Evolutionary conservation across 37 sponge, comb jelly and placozoan species (phyloP).

Genomic region (Haliclona indistincta): DNA sequence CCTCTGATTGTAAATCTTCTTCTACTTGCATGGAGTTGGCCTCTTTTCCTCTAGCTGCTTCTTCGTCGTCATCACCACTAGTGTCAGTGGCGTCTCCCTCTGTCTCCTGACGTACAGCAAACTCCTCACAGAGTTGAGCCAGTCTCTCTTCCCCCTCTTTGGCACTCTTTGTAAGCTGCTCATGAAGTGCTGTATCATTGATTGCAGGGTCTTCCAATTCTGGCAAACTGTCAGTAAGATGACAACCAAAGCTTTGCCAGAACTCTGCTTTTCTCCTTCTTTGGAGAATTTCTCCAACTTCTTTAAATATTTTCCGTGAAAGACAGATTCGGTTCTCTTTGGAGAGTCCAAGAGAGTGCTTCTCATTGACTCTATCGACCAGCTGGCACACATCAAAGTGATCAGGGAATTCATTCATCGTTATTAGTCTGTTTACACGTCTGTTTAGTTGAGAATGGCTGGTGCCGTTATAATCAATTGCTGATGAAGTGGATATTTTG

Average conservation of each 20-base stretch:
- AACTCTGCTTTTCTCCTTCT: slow-evolving; percentile 42
- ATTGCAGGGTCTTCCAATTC: slow-evolving; percentile 59
- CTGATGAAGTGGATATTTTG: neutral
- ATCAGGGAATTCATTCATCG: slow-evolving; percentile 72
- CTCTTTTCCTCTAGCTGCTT: slow-evolving; percentile 20
- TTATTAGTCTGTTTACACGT: slow-evolving; percentile 45
- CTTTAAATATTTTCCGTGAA: slow-evolving; percentile 57
- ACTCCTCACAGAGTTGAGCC: slow-evolving; percentile 50
- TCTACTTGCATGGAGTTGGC: neutral
- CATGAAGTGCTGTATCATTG: slow-evolving; percentile 12
- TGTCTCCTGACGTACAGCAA: slow-evolving; percentile 60
- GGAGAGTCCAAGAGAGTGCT: slow-evolving; percentile 42
- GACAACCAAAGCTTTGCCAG: slow-evolving; percentile 61
- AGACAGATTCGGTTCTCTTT: slow-evolving; percentile 20
- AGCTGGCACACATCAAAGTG: slow-evolving; percentile 53
- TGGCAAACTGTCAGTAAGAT: slow-evolving; percentile 59
- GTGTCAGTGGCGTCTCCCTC: slow-evolving; percentile 18
- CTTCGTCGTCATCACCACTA: slow-evolving; percentile 24
- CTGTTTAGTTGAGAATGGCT: slow-evolving; percentile 59
- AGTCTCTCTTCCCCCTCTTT: slow-evolving; percentile 42
- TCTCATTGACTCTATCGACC: slow-evolving; percentile 53
- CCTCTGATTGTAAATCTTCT: neutral
- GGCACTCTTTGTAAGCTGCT: slow-evolving; percentile 19
- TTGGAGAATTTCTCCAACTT: slow-evolving; percentile 63
- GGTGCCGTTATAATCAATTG: slow-evolving; percentile 33